Base-by-base conservation (phyloP, 1,140 invertebrate genomes). In the Drosophila littoralis region DNA sequence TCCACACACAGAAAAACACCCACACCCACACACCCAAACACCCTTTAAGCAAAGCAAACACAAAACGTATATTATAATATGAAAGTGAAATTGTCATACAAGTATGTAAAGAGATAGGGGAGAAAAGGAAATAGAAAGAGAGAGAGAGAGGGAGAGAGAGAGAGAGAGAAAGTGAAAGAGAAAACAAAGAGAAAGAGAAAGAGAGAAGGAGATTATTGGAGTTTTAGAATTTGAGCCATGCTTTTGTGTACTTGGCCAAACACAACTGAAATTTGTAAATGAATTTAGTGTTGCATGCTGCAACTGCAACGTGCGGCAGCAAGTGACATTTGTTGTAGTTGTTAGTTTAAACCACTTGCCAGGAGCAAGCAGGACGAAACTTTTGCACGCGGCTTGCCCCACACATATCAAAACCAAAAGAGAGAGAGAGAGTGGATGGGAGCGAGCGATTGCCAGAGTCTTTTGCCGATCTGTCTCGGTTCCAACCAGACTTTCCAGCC, bases 221-320 rank as follows among this genome's bases (percentile, higher is more conserved):
- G 45, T 50, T 78, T 68, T 59, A 52, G 60, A 68, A 79, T 64
- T 75, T 46, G 83, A 67, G 82, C 59, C 66, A 58, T 48, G 46
- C 40, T 63, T 63, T 69, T 69, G 46, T 65, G 51, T 28, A 13
- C 55, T 66, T 73, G 83, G 79, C 72, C 63, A 86, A 10, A 13
- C 12, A n/a, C 74, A 86, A 82, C 82, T 81, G 82, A 86, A 88
- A 88, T 86, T 88, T 88, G 84, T 89, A 79, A 60, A 77, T 74
- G 60, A 79, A 88, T 68, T 88, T 88, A 88, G 73, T 75, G 74
- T 81, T 80, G 79, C 71, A 74, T 66, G 82, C 84, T 66, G 82
- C 84, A 68, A 74, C 64, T 42, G 46, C 65, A 45, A 54, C 28
- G 32, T 15, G 64, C 40, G 46, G 40, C 40, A 63, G 22, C 22